phyloP scores from a whole-genome alignment of 2,888 invertebrate genomes.

The Cenopis cana region DNA sequence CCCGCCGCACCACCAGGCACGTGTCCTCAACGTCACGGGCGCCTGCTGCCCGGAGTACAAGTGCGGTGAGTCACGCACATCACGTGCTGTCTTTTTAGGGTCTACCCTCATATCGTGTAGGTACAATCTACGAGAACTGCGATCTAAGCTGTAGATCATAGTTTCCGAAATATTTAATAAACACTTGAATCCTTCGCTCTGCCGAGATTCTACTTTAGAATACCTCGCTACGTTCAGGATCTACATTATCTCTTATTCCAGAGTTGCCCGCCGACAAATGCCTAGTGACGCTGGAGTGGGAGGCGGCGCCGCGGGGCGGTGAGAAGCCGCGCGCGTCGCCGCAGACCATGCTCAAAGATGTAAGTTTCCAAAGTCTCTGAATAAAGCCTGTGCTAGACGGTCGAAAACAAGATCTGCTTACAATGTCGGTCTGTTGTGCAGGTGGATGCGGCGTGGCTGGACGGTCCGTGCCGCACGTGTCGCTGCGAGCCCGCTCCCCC shows the following conservation, averaged over 20 bases:
- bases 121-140: no score
- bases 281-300: slow-evolving; percentile 84
- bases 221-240: no score
- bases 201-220: no score
- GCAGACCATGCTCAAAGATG: slow-evolving; percentile 83
- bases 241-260: slow-evolving; percentile 64
- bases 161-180: no score
- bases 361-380: no score
- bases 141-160: no score
- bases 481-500: slow-evolving; percentile 72
- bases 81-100: no score
- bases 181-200: no score
- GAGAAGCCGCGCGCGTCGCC: slow-evolving; percentile 76
- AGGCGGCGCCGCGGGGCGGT: slow-evolving; percentile 82
- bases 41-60: slow-evolving; percentile 88
- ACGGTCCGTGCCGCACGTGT: slow-evolving; percentile 89
- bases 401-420: no score
- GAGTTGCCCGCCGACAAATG: slow-evolving; percentile 88
- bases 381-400: no score
- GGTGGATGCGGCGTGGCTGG: slow-evolving; percentile 86
- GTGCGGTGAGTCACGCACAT: slow-evolving; percentile 85
- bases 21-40: slow-evolving; percentile 59
- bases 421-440: no score
- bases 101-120: no score
- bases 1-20: slow-evolving; percentile 83